A percentile compares a stretch with the other conserved stretches of the same genome.
Conservation (phyloP, 2,888 invertebrate genomes). For the Drosophila meridiana region DNA sequence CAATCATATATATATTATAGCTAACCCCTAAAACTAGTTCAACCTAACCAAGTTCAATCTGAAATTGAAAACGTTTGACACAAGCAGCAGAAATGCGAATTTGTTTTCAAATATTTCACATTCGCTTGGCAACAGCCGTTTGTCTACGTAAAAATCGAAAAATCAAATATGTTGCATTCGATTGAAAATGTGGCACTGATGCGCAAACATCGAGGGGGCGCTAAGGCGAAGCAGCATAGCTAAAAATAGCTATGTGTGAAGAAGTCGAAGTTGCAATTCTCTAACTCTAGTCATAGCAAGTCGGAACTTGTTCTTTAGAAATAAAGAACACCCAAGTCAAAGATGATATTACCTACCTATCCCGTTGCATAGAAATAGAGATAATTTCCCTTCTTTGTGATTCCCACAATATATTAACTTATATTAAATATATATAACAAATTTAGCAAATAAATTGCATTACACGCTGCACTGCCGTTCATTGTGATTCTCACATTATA, state of each 20-base stretch:
- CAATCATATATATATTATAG: neutral
- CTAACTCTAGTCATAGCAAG: conserved; percentile 3
- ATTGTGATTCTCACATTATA: too few relatives aligned
- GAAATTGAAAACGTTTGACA: conserved; percentile 5
- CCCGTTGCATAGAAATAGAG: too few relatives aligned
- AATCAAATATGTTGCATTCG: conserved; percentile 59
- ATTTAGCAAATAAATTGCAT: too few relatives aligned
- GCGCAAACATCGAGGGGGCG: conserved; percentile 18
- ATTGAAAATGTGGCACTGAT: conserved; percentile 25
- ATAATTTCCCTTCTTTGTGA: too few relatives aligned
- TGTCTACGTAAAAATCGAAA: conserved; percentile 47
- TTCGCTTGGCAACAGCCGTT: conserved; percentile 1
- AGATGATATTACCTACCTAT: neutral
- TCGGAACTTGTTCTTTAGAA: neutral
- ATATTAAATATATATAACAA: too few relatives aligned
- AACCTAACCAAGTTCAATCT: neutral
- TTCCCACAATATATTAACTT: too few relatives aligned
- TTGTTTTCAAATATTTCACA: conserved; percentile 18
- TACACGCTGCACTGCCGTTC: too few relatives aligned
- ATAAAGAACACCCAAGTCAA: neutral
- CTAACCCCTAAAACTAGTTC: neutral
- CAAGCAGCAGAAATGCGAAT: conserved; percentile 16
- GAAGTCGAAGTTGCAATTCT: conserved; percentile 16
- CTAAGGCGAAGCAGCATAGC: neutral
- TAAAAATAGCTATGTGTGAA: neutral